These are phyloP conservation scores for Dusona sp. DNA, from an alignment of 2,888 invertebrate genomes.

Conservation along the genomic window DNA sequence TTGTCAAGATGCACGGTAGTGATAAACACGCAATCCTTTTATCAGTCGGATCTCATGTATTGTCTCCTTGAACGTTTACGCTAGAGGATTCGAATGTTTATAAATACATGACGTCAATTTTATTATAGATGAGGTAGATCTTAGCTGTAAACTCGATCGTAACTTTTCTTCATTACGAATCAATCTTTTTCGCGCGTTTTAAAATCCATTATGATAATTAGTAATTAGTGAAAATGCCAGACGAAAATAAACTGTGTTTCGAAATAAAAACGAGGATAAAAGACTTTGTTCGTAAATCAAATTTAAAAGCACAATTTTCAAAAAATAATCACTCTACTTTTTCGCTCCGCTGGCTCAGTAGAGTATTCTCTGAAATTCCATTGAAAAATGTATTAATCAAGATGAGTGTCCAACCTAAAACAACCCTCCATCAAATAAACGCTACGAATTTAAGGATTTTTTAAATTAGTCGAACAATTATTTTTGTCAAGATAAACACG, in stretches of 20 bases:
- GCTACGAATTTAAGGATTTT: neutral
- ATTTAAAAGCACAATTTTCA: too few relatives aligned
- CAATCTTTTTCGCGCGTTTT: neutral
- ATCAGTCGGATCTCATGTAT: constrained; percentile 1
- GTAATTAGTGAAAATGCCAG: neutral
- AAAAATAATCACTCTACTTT: too few relatives aligned
- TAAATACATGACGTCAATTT: constrained; percentile 5
- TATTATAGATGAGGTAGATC: neutral
- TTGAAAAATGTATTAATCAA: too few relatives aligned
- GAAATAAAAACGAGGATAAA: too few relatives aligned
- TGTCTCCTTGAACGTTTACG: neutral
- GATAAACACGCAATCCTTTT: constrained; percentile 29
- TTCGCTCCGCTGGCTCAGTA: too few relatives aligned
- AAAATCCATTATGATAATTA: neutral
- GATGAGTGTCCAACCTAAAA: too few relatives aligned
- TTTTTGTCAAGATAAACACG: neutral
- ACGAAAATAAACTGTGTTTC: too few relatives aligned
- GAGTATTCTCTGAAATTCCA: too few relatives aligned
- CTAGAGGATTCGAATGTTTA: neutral
- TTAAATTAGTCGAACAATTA: neutral
- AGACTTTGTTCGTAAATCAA: too few relatives aligned
- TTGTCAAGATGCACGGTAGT: constrained; percentile 11
- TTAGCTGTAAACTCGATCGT: neutral
- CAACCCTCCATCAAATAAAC: too few relatives aligned
- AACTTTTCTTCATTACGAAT: neutral